Percentiles rank a stretch among this genome's conserved stretches.
phyloP scores from a whole-genome alignment of 2,797 vertebrate genomes.

The Eurystomus glaucurus region DNA sequence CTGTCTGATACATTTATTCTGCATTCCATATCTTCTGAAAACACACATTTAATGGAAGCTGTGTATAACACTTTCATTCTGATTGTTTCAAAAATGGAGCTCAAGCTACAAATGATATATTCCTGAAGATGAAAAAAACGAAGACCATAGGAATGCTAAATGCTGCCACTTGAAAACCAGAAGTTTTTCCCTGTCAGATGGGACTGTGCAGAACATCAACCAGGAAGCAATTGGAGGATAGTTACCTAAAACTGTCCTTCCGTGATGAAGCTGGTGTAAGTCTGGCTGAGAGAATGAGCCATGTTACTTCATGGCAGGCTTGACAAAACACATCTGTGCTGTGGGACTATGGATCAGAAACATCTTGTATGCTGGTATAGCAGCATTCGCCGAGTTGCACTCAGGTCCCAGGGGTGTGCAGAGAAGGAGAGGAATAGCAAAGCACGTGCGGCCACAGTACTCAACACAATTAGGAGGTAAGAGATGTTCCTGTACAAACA shows the following conservation, averaged over 20 bases:
- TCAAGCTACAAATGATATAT: neutral
- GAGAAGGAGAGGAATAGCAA: neutral
- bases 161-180: neutral
- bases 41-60: neutral
- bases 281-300: neutral
- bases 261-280: neutral
- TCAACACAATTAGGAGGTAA: neutral
- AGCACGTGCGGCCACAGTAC: neutral
- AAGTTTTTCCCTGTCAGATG: neutral
- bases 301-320: neutral
- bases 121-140: neutral
- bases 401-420: neutral
- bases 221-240: neutral
- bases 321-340: neutral
- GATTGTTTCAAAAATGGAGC: neutral
- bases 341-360: neutral
- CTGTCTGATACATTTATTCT: neutral
- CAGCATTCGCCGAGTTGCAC: fast-evolving
- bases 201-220: neutral
- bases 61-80: neutral
- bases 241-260: neutral
- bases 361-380: neutral
- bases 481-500: neutral
- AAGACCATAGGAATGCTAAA: neutral
- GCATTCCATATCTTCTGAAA: neutral